A percentile compares a stretch with the other conserved stretches of the same genome.
phyloP scores from a whole-genome alignment of 2,797 vertebrate species.

The Phrynocephalus vlangalii region DNA sequence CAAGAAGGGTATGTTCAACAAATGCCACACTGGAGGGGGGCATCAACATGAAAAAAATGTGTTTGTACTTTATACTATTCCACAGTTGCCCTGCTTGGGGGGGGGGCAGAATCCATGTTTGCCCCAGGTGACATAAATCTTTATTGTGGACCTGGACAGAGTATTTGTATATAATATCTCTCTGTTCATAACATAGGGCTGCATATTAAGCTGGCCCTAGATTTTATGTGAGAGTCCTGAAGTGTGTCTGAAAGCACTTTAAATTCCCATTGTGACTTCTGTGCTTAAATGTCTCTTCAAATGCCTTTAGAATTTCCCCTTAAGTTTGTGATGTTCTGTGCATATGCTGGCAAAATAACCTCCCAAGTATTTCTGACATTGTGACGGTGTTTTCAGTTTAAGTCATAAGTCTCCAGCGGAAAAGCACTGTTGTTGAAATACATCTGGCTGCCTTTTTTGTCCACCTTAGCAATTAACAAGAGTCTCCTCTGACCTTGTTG shows the following conservation, averaged over 20 bases:
- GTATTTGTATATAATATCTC: too few species aligned
- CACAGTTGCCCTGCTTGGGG: too few species aligned
- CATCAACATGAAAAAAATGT: too few species aligned
- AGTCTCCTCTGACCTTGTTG: constrained; percentile 5
- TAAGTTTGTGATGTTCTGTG: neutral
- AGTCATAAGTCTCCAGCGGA: neutral
- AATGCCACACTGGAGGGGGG: too few species aligned
- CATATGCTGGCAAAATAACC: too few species aligned
- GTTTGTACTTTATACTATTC: too few species aligned
- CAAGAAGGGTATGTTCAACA: too few species aligned
- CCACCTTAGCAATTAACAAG: constrained; percentile 8
- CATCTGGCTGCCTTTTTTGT: neutral
- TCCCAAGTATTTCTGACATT: neutral
- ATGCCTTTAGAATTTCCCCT: neutral
- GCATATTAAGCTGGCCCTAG: neutral
- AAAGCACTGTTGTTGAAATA: constrained; percentile 16
- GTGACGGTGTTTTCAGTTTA: neutral
- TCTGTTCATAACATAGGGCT: neutral
- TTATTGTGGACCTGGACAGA: too few species aligned
- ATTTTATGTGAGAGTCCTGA: neutral
- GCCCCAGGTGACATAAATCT: too few species aligned
- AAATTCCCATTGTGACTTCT: neutral
- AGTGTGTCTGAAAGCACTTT: neutral
- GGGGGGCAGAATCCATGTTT: too few species aligned
- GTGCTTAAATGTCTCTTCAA: neutral